Percentiles rank a stretch among this genome's conserved stretches.
phyloP scores from a whole-genome alignment of 2,888 invertebrate species.

The Pristionchus mayeri region DNA sequence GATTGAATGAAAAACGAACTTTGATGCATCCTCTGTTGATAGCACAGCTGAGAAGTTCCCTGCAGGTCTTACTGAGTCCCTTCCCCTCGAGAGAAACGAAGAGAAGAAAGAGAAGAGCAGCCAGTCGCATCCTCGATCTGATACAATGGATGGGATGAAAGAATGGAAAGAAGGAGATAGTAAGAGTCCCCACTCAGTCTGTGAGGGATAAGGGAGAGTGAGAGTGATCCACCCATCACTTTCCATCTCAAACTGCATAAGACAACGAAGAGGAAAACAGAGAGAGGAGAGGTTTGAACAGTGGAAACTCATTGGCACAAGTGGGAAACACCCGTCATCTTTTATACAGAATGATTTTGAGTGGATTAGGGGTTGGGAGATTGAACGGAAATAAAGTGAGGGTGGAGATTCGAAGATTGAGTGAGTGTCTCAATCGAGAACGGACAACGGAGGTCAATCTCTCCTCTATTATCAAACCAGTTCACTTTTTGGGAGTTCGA shows the following conservation, averaged over 20 bases:
- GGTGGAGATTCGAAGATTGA: constrained; percentile 4
- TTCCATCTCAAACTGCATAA: constrained; percentile 19
- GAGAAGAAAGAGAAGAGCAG: background rate
- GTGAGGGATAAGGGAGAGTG: background rate
- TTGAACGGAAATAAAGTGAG: constrained; percentile 7
- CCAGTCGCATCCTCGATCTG: background rate
- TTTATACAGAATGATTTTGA: constrained; percentile 9
- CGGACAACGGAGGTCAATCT: background rate
- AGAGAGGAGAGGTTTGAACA: background rate
- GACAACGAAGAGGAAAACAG: constrained; percentile 13
- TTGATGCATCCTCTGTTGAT: constrained; percentile 35
- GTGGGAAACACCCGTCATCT: background rate
- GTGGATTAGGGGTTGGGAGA: constrained; percentile 24
- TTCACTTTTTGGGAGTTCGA: constrained; percentile 26
- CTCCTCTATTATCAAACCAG: background rate
- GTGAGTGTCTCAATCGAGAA: background rate
- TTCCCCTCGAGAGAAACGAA: background rate
- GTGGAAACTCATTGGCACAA: background rate
- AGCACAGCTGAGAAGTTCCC: constrained; percentile 39
- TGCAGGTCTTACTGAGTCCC: constrained; percentile 33
- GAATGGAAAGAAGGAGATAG: background rate
- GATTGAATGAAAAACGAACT: background rate
- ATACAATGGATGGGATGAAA: background rate
- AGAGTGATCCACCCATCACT: constrained; percentile 20
- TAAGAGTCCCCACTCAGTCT: background rate